phyloP scores from a whole-genome alignment of 1,140 invertebrate species.

The Drosophila arizonae region DNA sequence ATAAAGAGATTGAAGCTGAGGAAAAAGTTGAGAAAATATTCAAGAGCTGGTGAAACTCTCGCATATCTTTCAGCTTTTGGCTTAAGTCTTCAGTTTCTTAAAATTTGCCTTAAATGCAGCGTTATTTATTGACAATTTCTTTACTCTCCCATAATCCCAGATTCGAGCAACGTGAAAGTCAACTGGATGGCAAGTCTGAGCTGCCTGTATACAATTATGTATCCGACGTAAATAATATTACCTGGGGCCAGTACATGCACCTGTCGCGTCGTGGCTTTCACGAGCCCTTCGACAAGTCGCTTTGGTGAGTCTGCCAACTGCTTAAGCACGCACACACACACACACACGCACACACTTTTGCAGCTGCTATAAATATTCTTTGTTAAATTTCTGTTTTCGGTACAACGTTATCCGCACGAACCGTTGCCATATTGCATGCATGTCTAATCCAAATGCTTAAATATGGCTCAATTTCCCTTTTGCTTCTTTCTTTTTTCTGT shows the following conservation, averaged over 20 bases:
- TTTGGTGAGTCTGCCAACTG: constrained; percentile 64
- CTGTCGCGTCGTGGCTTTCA: constrained; percentile 80
- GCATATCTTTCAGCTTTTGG: too few relatives aligned
- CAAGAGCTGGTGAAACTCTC: too few relatives aligned
- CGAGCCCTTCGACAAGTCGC: constrained; percentile 80
- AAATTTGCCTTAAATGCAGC: too few relatives aligned
- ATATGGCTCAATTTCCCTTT: constrained; percentile 59
- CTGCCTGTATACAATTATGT: constrained; percentile 84
- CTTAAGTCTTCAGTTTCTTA: neutral
- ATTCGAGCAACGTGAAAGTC: constrained; percentile 48
- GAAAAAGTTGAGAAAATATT: neutral
- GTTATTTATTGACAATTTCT: too few relatives aligned
- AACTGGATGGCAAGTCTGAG: constrained; percentile 64
- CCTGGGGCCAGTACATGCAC: constrained; percentile 84
- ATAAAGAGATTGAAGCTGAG: neutral
- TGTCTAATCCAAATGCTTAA: constrained; percentile 77
- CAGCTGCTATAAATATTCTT: constrained; percentile 47
- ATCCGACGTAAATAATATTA: constrained; percentile 82
- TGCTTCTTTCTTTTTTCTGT: constrained; percentile 12
- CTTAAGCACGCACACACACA: constrained; percentile 5
- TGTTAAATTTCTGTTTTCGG: constrained; percentile 51
- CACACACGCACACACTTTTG: neutral
- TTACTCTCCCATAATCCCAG: constrained; percentile 18
- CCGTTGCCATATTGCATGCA: constrained; percentile 54
- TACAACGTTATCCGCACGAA: constrained; percentile 30